Evolutionary conservation across 2,888 invertebrate species (phyloP).

Genomic region (Serrognathus titanus): DNA sequence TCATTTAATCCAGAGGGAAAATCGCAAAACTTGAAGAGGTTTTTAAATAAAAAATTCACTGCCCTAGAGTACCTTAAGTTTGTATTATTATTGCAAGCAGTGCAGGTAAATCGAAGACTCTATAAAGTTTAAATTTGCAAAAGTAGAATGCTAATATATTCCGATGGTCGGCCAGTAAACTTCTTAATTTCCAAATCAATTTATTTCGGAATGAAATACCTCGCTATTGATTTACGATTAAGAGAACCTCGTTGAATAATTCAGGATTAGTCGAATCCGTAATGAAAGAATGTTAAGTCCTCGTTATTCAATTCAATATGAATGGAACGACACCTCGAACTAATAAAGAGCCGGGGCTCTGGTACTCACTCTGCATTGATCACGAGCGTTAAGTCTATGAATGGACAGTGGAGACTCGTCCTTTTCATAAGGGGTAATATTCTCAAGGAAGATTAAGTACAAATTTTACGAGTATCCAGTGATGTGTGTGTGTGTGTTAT

Average conservation of each 20-base stretch:
- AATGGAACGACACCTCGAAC: conserved; percentile 14
- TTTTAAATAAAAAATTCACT: no score
- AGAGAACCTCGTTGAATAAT: conserved; percentile 8
- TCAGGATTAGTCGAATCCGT: conserved; percentile 18
- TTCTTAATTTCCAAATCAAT: neutral
- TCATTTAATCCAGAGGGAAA: neutral
- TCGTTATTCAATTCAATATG: conserved; percentile 21
- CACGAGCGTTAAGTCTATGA: conserved; percentile 11
- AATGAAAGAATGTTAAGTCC: conserved; percentile 20
- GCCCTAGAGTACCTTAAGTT: no score
- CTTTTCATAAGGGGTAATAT: neutral
- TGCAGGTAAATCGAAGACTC: no score
- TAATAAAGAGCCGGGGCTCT: conserved; percentile 13
- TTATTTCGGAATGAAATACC: neutral
- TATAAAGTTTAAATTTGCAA: no score
- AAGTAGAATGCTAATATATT: no score
- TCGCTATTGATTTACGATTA: conserved; percentile 5
- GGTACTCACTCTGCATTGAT: conserved; percentile 8
- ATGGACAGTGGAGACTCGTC: conserved; percentile 34
- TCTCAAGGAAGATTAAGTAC: neutral
- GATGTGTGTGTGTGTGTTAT: no score
- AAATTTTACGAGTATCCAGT: neutral
- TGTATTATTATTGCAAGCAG: no score
- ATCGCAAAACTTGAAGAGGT: no score
- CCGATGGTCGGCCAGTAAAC: neutral